phyloP scores from a whole-genome alignment of 2,888 invertebrate genomes.

The Trichogramma dendrolimi region DNA sequence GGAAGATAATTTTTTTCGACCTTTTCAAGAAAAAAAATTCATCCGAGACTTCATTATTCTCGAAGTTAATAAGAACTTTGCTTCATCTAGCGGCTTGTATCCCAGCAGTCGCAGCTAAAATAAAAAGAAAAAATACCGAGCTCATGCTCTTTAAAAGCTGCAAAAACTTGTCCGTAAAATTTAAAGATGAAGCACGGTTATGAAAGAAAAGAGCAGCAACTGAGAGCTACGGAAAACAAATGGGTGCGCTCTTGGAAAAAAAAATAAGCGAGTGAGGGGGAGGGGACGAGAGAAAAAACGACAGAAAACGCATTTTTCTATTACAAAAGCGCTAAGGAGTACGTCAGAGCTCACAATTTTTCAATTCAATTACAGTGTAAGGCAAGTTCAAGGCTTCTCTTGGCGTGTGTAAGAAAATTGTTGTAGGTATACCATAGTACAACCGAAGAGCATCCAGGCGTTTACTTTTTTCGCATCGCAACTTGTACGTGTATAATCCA shows the following conservation, averaged over 20 bases:
- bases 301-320: too few species aligned
- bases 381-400: conserved; percentile 27
- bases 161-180: conserved; percentile 20
- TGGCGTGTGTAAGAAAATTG: too few species aligned
- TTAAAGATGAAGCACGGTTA: conserved; percentile 2
- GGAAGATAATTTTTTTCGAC: too few species aligned
- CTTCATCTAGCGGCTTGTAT: not conserved
- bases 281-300: conserved; percentile 4
- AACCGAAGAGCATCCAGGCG: too few species aligned
- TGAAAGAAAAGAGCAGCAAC: not conserved
- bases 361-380: conserved; percentile 25
- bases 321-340: too few species aligned
- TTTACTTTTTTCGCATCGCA: too few species aligned
- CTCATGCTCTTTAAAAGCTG: conserved; percentile 8
- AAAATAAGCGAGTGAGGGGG: conserved; percentile 2
- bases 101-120: not conserved
- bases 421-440: too few species aligned
- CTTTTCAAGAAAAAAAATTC: too few species aligned
- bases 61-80: conserved; percentile 15
- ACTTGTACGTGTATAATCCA: too few species aligned
- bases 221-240: conserved; percentile 11
- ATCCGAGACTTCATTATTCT: not conserved
- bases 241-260: conserved; percentile 7
- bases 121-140: not conserved
- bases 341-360: conserved; percentile 15